Conservation (phyloP, 2,888 invertebrate genomes). For the Malthinus seriepunctatus region DNA sequence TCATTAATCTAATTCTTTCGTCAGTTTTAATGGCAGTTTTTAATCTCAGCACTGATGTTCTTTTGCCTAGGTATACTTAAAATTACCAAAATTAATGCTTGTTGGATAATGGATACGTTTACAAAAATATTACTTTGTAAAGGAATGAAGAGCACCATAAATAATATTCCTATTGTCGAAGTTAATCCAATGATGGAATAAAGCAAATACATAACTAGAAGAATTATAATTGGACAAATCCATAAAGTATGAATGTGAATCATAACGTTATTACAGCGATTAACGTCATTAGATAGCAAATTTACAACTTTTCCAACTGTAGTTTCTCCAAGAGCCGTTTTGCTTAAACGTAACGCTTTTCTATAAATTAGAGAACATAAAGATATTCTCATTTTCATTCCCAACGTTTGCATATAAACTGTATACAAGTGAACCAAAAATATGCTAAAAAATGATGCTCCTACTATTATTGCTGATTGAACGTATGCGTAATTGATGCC, state of each 20-base stretch:
- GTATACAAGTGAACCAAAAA: too few species aligned
- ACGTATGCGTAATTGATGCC: slow-evolving; percentile 67
- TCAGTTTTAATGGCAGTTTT: slow-evolving; percentile 67
- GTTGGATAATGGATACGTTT: too few species aligned
- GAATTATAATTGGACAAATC: slow-evolving; percentile 77
- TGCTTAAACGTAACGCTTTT: slow-evolving; percentile 70
- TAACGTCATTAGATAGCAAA: slow-evolving; percentile 81
- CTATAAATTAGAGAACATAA: slow-evolving; percentile 83
- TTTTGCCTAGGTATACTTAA: slow-evolving; percentile 49
- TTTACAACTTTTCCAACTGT: slow-evolving; percentile 64
- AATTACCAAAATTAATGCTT: neutral
- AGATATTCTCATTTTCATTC: slow-evolving; percentile 81
- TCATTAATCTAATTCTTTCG: slow-evolving; percentile 69
- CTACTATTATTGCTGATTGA: slow-evolving; percentile 75
- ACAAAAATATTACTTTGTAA: slow-evolving; percentile 53
- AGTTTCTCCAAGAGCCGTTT: slow-evolving; percentile 76
- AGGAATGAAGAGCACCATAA: slow-evolving; percentile 51
- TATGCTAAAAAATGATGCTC: slow-evolving; percentile 76
- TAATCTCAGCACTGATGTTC: slow-evolving; percentile 49
- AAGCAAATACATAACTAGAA: slow-evolving; percentile 63
- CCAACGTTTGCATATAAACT: slow-evolving; percentile 63
- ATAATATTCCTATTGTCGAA: slow-evolving; percentile 54
- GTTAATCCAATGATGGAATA: slow-evolving; percentile 54
- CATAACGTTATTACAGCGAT: slow-evolving; percentile 79
- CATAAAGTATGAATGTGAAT: slow-evolving; percentile 80